Evolutionary conservation across 1,140 invertebrate species (phyloP).

Genomic region (Trachymyrmex cornetzi): DNA sequence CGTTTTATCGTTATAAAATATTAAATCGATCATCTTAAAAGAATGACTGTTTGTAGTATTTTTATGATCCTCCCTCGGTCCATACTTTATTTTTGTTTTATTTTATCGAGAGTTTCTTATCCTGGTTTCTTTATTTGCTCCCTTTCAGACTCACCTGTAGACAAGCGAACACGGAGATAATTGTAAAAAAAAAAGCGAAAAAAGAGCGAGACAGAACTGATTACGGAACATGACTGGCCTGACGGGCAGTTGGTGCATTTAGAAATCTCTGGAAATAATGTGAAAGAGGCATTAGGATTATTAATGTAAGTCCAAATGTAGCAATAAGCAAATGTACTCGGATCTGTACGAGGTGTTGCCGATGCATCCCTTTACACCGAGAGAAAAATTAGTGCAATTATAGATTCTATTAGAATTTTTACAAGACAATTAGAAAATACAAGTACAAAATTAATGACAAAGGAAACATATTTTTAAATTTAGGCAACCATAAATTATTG

Average conservation of each 20-base stretch:
- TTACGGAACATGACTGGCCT: conserved; percentile 69
- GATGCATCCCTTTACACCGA: conserved; percentile 35
- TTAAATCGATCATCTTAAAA: conserved; percentile 36
- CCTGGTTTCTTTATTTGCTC: conserved; percentile 81
- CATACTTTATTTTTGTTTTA: conserved; percentile 75
- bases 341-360: conserved; percentile 37
- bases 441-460: conserved; percentile 22
- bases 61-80: conserved; percentile 64
- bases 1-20: conserved; percentile 46
- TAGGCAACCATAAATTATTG: not conserved
- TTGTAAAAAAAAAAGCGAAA: conserved; percentile 69
- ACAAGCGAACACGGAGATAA: conserved; percentile 67
- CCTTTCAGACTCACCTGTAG: conserved; percentile 85
- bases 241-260: conserved; percentile 72
- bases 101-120: conserved; percentile 77
- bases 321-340: conserved; percentile 62
- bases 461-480: conserved; percentile 10
- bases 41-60: conserved; percentile 49
- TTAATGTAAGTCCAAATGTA: conserved; percentile 71
- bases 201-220: conserved; percentile 64
- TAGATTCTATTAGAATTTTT: conserved; percentile 30
- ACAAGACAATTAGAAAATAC: not conserved
- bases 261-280: conserved; percentile 71
- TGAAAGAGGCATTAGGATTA: conserved; percentile 67
- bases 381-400: conserved; percentile 28